A percentile compares a stretch with the other conserved stretches of the same genome.
Conservation (phyloP, 1,140 invertebrate genomes). For the Drosophila pachea region DNA sequence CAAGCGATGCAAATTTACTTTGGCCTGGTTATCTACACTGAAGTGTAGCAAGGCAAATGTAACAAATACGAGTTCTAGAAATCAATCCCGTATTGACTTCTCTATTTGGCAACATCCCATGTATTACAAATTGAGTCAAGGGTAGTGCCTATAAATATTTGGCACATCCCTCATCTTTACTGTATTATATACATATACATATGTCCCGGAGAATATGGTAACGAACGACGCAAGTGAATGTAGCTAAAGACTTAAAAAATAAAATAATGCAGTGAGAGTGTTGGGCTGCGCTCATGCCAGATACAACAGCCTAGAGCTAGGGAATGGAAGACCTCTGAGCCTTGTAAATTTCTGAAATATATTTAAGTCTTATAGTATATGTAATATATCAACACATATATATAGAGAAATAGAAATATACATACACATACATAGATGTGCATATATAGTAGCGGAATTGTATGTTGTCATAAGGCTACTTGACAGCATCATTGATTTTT, state of each 20-base stretch:
- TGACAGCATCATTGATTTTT: slow-evolving; percentile 77
- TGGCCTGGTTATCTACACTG: slow-evolving; percentile 26
- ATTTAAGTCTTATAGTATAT: background rate
- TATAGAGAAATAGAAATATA: background rate
- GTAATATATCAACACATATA: background rate
- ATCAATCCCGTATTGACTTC: slow-evolving; percentile 37
- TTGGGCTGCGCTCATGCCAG: no score
- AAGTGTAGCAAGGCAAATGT: background rate
- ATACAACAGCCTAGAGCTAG: no score
- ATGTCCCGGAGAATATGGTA: no score
- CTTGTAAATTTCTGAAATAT: no score
- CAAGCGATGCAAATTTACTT: slow-evolving; percentile 25
- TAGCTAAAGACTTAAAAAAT: no score
- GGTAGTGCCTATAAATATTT: slow-evolving; percentile 48
- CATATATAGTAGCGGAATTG: background rate
- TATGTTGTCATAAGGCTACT: slow-evolving; percentile 37
- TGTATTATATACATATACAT: no score
- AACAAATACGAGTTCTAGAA: slow-evolving; percentile 38
- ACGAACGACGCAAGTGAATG: no score
- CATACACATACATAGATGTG: background rate
- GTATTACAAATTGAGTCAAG: slow-evolving; percentile 38
- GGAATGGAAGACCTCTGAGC: no score
- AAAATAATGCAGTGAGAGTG: no score
- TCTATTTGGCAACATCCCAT: slow-evolving; percentile 37
- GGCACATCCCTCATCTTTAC: slow-evolving; percentile 24